Evolutionary conservation across 2,797 vertebrate genomes (phyloP).

Genomic region (Lithobates pipiens): DNA sequence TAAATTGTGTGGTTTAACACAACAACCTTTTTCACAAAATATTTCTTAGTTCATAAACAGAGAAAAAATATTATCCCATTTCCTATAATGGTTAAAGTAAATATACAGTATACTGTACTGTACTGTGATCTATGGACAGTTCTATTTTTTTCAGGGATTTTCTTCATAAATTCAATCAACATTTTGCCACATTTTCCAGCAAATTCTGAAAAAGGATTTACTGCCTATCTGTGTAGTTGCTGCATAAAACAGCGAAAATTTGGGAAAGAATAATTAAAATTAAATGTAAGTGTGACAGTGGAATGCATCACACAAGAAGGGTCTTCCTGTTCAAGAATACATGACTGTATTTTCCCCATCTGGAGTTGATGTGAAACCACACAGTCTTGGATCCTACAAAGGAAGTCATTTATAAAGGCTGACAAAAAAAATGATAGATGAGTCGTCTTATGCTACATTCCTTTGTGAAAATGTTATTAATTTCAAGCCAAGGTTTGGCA

Average conservation of each 20-base stretch:
- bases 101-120: not conserved
- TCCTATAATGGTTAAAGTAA: too few relatives aligned
- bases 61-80: too few relatives aligned
- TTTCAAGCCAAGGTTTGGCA: conserved; percentile 21
- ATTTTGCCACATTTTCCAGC: not conserved
- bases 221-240: not conserved
- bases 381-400: conserved; percentile 50
- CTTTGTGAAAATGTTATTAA: conserved; percentile 54
- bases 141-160: not conserved
- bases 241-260: conserved; percentile 17
- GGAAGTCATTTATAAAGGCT: conserved; percentile 58
- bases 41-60: too few relatives aligned
- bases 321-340: conserved; percentile 36
- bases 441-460: conserved; percentile 43
- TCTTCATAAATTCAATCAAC: not conserved
- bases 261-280: conserved; percentile 25
- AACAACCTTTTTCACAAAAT: too few relatives aligned
- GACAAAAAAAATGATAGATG: conserved; percentile 48
- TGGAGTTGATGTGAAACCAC: conserved; percentile 59
- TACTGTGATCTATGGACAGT: not conserved
- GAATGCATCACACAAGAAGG: conserved; percentile 48
- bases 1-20: not conserved
- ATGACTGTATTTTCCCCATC: conserved; percentile 51
- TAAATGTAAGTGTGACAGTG: conserved; percentile 47
- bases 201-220: not conserved